Evolutionary conservation across 2,888 invertebrate species (phyloP).

Genomic region (Papilio gigon): DNA sequence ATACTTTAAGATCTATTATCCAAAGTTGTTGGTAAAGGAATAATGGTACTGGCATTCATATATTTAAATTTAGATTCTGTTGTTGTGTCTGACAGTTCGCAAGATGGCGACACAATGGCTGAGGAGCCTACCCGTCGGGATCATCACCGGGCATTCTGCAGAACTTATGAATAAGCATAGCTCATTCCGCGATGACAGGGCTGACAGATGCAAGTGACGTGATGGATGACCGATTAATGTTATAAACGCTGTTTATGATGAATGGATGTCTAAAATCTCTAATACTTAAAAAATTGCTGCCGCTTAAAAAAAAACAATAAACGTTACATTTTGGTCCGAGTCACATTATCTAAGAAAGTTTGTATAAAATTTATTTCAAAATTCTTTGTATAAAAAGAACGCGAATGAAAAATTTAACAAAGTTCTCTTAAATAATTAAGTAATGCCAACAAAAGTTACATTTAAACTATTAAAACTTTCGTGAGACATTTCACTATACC

Average conservation of each 20-base stretch:
- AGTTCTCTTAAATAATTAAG: too few relatives aligned
- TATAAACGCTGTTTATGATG: conserved; percentile 1
- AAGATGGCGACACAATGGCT: conserved; percentile 20
- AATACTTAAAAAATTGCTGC: not conserved
- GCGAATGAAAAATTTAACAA: too few relatives aligned
- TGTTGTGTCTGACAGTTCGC: conserved; percentile 36
- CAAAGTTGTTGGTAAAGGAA: not conserved
- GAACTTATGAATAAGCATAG: conserved; percentile 40
- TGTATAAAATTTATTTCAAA: too few relatives aligned
- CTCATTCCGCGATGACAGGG: conserved; percentile 30
- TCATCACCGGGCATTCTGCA: conserved; percentile 34
- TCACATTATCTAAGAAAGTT: too few relatives aligned
- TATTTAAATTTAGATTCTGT: conserved; percentile 37
- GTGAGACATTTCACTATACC: too few relatives aligned
- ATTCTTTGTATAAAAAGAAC: too few relatives aligned
- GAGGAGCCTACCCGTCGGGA: conserved; percentile 30
- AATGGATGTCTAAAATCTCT: not conserved
- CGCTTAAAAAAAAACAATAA: not conserved
- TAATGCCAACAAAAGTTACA: too few relatives aligned
- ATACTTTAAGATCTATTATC: not conserved
- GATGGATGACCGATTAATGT: conserved; percentile 30
- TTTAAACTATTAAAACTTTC: too few relatives aligned
- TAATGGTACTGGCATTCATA: conserved; percentile 18
- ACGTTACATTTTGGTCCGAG: too few relatives aligned
- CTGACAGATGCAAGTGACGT: conserved; percentile 36